These are phyloP conservation scores for Argyrosomus regius DNA, from an alignment of 2,797 vertebrate genomes.

Conservation along the genomic window DNA sequence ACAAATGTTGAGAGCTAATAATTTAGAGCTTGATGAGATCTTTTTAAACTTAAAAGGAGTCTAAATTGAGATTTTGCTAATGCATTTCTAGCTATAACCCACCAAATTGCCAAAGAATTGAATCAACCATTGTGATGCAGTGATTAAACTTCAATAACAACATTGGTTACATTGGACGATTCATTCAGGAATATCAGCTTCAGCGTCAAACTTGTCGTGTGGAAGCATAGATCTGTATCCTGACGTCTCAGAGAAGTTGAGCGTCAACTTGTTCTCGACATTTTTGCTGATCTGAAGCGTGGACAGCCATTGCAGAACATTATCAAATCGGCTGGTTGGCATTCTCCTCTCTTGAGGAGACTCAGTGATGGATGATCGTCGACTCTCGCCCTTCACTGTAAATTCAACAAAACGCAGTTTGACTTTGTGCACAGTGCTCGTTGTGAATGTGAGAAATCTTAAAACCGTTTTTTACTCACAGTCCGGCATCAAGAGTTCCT, in stretches of 20 bases:
- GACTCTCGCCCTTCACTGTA: conserved; percentile 45
- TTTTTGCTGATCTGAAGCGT: conserved; percentile 33
- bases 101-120: neutral
- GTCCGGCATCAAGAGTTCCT: neutral
- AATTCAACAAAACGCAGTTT: conserved; percentile 14
- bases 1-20: no score
- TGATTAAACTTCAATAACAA: neutral
- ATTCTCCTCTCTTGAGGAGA: neutral
- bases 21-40: no score
- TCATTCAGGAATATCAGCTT: neutral
- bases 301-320: conserved; percentile 51
- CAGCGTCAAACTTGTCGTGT: rapidly evolving
- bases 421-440: neutral
- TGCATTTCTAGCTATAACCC: neutral
- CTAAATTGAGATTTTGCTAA: no score
- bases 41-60: no score
- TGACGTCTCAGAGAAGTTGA: conserved; percentile 57
- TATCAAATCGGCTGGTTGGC: neutral
- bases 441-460: neutral
- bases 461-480: conserved; percentile 33
- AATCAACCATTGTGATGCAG: neutral
- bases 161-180: neutral
- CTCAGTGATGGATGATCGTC: neutral
- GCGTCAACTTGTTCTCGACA: conserved; percentile 26
- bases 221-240: conserved; percentile 46